Evolutionary conservation across 2,888 invertebrate genomes (phyloP).

Genomic region (Melikaiella ostensackeni): DNA sequence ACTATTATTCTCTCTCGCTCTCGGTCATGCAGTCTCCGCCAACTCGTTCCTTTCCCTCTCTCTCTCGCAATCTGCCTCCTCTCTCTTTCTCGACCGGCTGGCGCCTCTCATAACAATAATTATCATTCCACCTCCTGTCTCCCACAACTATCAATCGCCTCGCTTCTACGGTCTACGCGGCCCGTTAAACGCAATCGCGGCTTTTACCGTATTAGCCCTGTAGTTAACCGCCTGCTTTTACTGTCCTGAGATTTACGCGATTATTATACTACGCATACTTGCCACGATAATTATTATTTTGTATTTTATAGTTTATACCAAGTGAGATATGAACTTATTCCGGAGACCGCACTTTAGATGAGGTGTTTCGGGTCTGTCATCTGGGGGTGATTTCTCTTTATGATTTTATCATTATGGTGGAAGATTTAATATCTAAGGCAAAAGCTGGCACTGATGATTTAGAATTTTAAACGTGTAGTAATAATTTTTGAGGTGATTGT

Average conservation of each 20-base stretch:
- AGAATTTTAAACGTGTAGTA: too few relatives aligned
- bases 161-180: neutral
- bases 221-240: conserved; percentile 8
- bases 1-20: conserved; percentile 46
- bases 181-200: conserved; percentile 31
- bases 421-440: too few relatives aligned
- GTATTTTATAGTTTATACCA: neutral
- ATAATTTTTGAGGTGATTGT: too few relatives aligned
- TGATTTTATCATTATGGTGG: too few relatives aligned
- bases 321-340: neutral
- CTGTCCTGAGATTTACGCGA: conserved; percentile 9
- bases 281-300: neutral
- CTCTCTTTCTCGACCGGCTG: conserved; percentile 60
- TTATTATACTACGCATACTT: conserved; percentile 11
- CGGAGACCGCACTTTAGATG: neutral
- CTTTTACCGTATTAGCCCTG: conserved; percentile 34
- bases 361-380: too few relatives aligned
- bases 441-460: too few relatives aligned
- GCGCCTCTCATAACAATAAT: conserved; percentile 70
- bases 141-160: conserved; percentile 41
- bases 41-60: conserved; percentile 45
- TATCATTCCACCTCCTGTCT: conserved; percentile 62
- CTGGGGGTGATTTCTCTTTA: too few relatives aligned
- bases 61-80: conserved; percentile 50
- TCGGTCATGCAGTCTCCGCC: conserved; percentile 51